Base-by-base conservation (phyloP, 2,797 vertebrate species). In the Geotrypetes seraphini region DNA sequence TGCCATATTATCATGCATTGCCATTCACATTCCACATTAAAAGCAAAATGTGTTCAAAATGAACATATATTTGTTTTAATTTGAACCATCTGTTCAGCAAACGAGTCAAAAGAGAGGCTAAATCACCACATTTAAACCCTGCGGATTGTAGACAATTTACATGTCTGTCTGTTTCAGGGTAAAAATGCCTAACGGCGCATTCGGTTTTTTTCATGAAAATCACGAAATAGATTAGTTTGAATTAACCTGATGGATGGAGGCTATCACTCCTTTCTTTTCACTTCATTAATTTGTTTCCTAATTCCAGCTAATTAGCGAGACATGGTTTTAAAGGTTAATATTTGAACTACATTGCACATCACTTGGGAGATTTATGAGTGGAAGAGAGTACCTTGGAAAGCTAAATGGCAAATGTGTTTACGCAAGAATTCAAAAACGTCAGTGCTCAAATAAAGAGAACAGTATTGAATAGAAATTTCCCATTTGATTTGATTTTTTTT, bases 11-110 rank as follows among this genome's bases (percentile, higher is more conserved):
- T 43, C 50, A 40, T 50, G 43, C 32, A 16, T 42, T n/a, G 15
- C 79, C 67, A 73, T 73, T n/a, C n/a, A n/a, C n/a, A n/a, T n/a
- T 76, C 78, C 69, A 76, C 60, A 71, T 78, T 75, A 62, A 76
- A 81, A 61, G 57, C 53, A 60, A 69, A 69, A 63, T 70, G 70
- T 43, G 39, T 57, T 48, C 36, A 4, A 47, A 73, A 63, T 53
- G 56, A 31, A 3, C 51, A 72, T 73, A 61, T 71, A 78, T 78
- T 73, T 75, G 44, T 66, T 78, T 75, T 76, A 71, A 78, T 76
- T 69, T 68, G 60, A 64, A 57, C 55, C 63, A 71, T 76, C 71
- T 78, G 64, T 68, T 69, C 70, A 66, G 56, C 12, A 50, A 64
- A 71, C 66, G 60, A 43, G n/a, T 57, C 69, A 67, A 74, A 47